These are phyloP conservation scores for Holothuria glaberrima DNA, from an alignment of 35 echinoderm and acorn worm genomes.

Conservation along the genomic window DNA sequence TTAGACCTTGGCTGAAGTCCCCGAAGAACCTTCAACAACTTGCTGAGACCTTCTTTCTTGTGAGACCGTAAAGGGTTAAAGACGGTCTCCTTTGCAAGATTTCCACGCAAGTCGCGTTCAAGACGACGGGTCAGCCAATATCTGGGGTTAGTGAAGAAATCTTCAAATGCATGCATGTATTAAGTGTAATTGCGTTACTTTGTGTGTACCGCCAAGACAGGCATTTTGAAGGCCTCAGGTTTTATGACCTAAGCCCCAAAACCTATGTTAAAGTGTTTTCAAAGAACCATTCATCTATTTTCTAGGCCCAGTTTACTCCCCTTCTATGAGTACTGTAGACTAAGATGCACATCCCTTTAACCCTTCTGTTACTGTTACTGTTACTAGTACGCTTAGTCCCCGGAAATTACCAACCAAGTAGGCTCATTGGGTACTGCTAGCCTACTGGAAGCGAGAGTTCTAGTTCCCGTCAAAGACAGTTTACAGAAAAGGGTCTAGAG, in stretches of 20 bases:
- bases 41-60: too few species aligned
- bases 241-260: background rate
- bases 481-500: conserved; percentile 5
- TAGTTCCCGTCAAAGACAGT: conserved; percentile 34
- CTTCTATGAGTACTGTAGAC: background rate
- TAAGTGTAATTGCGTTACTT: background rate
- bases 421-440: background rate
- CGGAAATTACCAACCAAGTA: background rate
- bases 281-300: background rate
- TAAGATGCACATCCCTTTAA: background rate
- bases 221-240: background rate
- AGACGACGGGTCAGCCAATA: background rate
- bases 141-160: background rate
- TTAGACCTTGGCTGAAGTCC: too few species aligned
- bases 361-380: background rate
- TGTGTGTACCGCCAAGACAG: background rate
- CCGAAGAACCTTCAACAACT: conserved; percentile 1
- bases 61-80: too few species aligned
- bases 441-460: background rate
- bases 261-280: background rate
- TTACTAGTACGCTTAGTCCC: background rate
- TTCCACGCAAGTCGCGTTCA: background rate
- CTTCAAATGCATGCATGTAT: conserved; percentile 5
- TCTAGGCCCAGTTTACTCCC: background rate
- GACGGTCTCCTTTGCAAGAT: background rate